Evolutionary conservation across 2,113 vertebrate genomes (phyloP), one percentile per base, ranked within the genome.

Genomic region (Odocoileus virginianus): DNA sequence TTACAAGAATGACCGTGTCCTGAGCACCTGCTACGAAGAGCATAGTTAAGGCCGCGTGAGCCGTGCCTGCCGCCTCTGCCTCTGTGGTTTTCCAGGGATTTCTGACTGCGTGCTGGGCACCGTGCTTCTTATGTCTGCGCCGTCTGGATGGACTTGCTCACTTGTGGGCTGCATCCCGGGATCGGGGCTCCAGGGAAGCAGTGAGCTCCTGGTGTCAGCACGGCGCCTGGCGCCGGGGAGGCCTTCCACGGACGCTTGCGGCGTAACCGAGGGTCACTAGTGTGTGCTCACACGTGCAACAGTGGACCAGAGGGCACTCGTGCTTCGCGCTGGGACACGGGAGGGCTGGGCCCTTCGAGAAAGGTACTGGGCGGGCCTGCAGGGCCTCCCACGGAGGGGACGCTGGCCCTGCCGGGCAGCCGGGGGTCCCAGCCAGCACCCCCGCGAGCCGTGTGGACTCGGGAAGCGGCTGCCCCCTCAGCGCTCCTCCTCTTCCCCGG

Each of bases 241-340:
- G 17, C 9, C 1, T 47, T 7, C 14, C 14, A 58, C 27, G n/a
- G 14, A 60, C 0, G 3, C 15, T 2, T 45, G n/a, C 14, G 2
- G 36, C 27, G 12, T 27, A 9, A 52, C 30, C 47, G 7, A 16
- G 6, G 23, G 3, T 21, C 11, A 1, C 2, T 3, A 8, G 12
- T 16, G 15, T 76, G 30, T 82, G 45, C 14, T 28, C 16, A 6
- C n/a, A 40, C 3, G 14, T 13, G 43, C 54, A 30, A 23, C 1
- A 13, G 36, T 14, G 54, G 30, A 25, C 52, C 71, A 33, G 17
- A 79, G 28, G 9, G 58, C n/a, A 76, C 2, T 0, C 5, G 36
- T 1, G 28, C 27, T 45, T 54, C n/a, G 36, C 7, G 0, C 43
- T 23, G 36, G 81, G 30, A 54, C 23, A 40, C 1, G 7, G 1